Percentiles rank a stretch among this genome's conserved stretches.
Evolutionary conservation across 2,113 vertebrate species (phyloP).

Genomic region (Lucifuga dentata): DNA sequence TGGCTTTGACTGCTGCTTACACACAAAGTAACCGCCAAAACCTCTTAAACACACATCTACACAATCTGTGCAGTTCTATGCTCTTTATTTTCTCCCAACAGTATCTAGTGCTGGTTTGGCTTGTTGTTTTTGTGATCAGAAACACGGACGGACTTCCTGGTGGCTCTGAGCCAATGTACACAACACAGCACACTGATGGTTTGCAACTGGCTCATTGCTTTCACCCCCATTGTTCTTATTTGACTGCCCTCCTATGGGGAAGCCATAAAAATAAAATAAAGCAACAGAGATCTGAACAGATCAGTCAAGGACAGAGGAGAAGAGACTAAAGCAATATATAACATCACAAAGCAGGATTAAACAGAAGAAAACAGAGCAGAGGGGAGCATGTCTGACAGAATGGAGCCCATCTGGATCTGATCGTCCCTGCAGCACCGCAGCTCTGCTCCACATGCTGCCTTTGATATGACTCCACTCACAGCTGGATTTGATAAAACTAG

Average conservation of each 20-base stretch:
- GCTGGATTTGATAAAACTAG: slow-evolving; percentile 71
- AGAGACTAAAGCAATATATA: neutral
- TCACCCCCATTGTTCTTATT: slow-evolving; percentile 39
- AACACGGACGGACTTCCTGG: slow-evolving; percentile 51
- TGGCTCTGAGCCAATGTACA: slow-evolving; percentile 56
- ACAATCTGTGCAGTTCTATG: slow-evolving; percentile 19
- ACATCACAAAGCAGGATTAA: neutral
- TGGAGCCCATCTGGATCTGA: slow-evolving; percentile 75
- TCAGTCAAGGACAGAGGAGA: neutral
- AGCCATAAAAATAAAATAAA: slow-evolving; percentile 48
- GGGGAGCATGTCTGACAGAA: slow-evolving; percentile 55
- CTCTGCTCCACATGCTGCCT: slow-evolving; percentile 70
- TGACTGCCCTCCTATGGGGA: slow-evolving; percentile 54
- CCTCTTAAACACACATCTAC: slow-evolving; percentile 46
- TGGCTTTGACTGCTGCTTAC: slow-evolving; percentile 50
- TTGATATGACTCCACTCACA: slow-evolving; percentile 72
- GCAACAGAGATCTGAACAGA: neutral
- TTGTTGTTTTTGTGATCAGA: slow-evolving; percentile 67
- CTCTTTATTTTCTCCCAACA: slow-evolving; percentile 32
- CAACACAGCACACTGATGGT: slow-evolving; percentile 24
- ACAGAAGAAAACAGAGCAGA: slow-evolving; percentile 1
- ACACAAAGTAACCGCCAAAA: slow-evolving; percentile 48
- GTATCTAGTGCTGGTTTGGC: slow-evolving; percentile 32
- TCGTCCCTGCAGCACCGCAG: slow-evolving; percentile 68
- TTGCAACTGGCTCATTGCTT: slow-evolving; percentile 38